Evolutionary conservation across 2,888 invertebrate species (phyloP), one percentile per base, ranked within the genome.

Genomic region (Stegana nigrithorax): DNA sequence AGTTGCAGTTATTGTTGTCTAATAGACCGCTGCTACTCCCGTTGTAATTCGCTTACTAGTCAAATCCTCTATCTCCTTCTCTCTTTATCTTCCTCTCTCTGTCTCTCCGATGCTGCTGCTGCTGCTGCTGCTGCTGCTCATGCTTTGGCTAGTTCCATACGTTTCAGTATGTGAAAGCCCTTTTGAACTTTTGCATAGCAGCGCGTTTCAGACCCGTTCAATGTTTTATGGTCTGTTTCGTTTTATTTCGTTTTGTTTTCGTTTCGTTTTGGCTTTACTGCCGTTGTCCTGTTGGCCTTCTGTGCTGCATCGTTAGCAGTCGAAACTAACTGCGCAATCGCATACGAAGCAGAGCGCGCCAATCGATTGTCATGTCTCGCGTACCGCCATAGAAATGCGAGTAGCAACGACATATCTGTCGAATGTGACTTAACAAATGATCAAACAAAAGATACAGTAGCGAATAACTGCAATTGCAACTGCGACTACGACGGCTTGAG

Each of bases 311-410:
- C 19, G 75, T 78, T 73, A 71, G 69, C 72, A 69, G 78, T 72
- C 65, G 67, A 67, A 73, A 27, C 23, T n/a, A 45, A 45, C 59
- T 32, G 47, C 23, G 58, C 58, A 69, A 75, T 75, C 68, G 74
- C 73, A 65, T 67, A 69, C 68, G 69, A 73, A 73, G 68, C 73
- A 69, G 66, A n/a, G n/a, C n/a, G n/a, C 71, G 71, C 72, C 76
- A 75, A 75, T 75, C 75, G 75, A 75, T 75, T 72, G 76, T 73
- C 76, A 75, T 78, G 73, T 68, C 65, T 62, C 64, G 64, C 63
- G 64, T 63, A 55, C 50, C 39, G 32, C 65, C 70, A 69, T 71
- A 71, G 67, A 71, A 67, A 69, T 42, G 42, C 21, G 29, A 51
- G 51, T 55, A 62, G 53, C 65, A 60, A 63, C 68, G 64, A 68